Evolutionary conservation across 1,140 invertebrate species (phyloP).

Genomic region (Galleria mellonella): DNA sequence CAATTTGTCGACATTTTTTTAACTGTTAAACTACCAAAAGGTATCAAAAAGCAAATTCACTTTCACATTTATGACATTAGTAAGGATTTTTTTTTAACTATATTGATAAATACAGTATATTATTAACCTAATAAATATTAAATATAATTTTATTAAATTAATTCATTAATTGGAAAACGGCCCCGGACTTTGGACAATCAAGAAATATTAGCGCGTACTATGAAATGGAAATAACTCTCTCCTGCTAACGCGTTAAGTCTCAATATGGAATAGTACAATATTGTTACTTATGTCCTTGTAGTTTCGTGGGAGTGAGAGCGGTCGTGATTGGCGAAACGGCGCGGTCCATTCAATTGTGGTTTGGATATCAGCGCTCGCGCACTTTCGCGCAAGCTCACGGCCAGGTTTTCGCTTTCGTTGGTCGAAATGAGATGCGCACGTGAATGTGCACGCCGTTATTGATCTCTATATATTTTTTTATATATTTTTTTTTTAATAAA

Average conservation of each 20-base stretch:
- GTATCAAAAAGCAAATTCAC: no score
- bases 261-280: no score
- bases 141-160: no score
- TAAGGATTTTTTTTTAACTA: no score
- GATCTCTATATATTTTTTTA: no score
- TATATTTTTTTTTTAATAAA: constrained; percentile 1
- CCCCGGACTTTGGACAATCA: constrained; percentile 6
- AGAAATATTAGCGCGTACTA: not conserved
- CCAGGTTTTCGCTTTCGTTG: constrained; percentile 56
- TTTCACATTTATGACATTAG: no score
- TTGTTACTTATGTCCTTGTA: constrained; percentile 42
- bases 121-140: no score
- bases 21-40: no score
- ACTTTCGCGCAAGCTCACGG: constrained; percentile 44
- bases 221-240: not conserved
- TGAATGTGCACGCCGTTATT: constrained; percentile 3
- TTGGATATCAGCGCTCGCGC: constrained; percentile 34
- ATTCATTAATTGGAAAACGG: constrained; percentile 9
- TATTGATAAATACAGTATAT: no score
- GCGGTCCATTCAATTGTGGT: constrained; percentile 58
- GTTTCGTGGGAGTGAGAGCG: constrained; percentile 27
- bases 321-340: constrained; percentile 33
- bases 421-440: constrained; percentile 40
- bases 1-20: no score
- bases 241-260: not conserved